Evolutionary conservation across 2,113 vertebrate genomes (phyloP), one percentile per base, ranked within the genome.

Genomic region (Perca schrenkii): DNA sequence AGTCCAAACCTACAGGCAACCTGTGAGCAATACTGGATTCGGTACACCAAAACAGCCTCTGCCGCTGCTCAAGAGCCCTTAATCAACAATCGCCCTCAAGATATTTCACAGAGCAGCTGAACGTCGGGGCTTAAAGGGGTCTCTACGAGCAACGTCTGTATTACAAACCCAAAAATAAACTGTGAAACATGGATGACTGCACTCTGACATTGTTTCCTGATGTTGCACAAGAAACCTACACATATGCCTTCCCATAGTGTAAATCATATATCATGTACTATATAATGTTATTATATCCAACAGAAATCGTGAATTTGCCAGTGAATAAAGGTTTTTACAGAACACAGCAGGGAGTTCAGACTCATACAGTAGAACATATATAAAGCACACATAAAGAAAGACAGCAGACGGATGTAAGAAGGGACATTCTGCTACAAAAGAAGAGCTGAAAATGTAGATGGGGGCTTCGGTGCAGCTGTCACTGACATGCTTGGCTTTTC

Each of bases 401-500:
- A 47, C n/a, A 49, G 28, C 21, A 58, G 34, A 73, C 2, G 17
- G 69, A 43, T 46, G 11, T 31, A 53, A 66, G 78, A 52, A 53
- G 76, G 57, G 85, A 80, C 79, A 74, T 63, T 65, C 67, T 25
- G 74, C 28, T 21, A 34, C 25, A 80, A 66, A 84, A 67, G 56
- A 36, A 70, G 13, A 57, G 21, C 36, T 61, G 70, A 79, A 84
- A 80, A 80, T 54, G 84, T 53, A 79, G 79, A 88, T 46, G n/a
- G 79, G 65, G 49, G 54, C 63, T 73, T 62, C 46, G 50, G 77
- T 74, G 87, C 93, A 93, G 92, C 88, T 94, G 92, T 83, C 82
- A 82, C 72, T 40, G 87, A 92, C 91, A 81, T 79, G 92, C 87
- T 90, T 62, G 66, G 83, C 86, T 93, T 93, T 89, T 85, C 89